phyloP scores from a whole-genome alignment of 2,113 vertebrate genomes.

The Tragelaphus buxtoni region DNA sequence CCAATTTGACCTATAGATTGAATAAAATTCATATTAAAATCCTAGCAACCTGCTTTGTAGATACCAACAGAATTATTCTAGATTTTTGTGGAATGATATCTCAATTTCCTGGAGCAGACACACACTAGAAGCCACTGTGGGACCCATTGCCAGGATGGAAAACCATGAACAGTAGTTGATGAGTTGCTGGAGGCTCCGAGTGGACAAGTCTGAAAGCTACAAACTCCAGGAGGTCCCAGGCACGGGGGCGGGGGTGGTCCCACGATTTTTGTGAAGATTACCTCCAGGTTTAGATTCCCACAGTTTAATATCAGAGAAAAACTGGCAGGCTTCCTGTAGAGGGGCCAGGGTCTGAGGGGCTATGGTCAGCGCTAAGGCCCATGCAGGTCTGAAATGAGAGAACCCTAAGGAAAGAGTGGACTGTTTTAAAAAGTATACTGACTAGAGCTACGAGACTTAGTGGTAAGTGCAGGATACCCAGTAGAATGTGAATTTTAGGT shows the following conservation, averaged over 20 bases:
- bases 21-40: not conserved
- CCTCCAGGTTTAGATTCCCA: not conserved
- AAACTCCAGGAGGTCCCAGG: not conserved
- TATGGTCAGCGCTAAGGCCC: too few species aligned
- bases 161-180: not conserved
- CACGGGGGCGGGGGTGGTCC: accelerated
- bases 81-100: not conserved
- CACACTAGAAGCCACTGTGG: accelerated
- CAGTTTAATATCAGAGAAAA: not conserved
- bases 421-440: not conserved
- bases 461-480: not conserved
- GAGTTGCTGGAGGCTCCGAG: not conserved
- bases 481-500: not conserved
- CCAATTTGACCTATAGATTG: not conserved
- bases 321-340: not conserved
- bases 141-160: not conserved
- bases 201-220: not conserved
- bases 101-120: not conserved
- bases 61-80: not conserved
- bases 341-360: not conserved
- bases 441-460: not conserved
- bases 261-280: not conserved
- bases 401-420: too few species aligned
- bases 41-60: not conserved
- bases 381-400: not conserved